Percentiles rank a stretch among this genome's conserved stretches.
phyloP scores from a whole-genome alignment of 2,797 vertebrate species.

The Lepus oiostolus region DNA sequence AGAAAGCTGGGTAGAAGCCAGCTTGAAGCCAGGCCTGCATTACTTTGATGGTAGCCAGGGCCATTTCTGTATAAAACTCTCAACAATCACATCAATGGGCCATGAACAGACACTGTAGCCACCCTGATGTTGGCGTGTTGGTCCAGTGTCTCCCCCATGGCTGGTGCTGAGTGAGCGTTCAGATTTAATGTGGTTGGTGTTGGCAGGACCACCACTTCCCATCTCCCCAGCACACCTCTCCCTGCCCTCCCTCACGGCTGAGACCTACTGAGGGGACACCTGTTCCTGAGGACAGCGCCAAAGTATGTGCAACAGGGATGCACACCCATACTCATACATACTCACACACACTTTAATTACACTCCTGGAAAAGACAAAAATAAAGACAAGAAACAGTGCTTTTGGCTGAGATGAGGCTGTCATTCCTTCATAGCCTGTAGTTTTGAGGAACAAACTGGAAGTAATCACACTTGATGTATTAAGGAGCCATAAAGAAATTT shows the following conservation, averaged over 20 bases:
- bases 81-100: slow-evolving; percentile 68
- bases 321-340: background rate
- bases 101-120: slow-evolving; percentile 57
- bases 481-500: background rate
- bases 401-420: background rate
- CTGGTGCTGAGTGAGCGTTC: slow-evolving; percentile 56
- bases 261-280: slow-evolving; percentile 82
- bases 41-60: background rate
- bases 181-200: slow-evolving; percentile 72
- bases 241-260: slow-evolving; percentile 67
- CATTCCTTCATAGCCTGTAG: background rate
- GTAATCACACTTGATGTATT: background rate
- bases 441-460: slow-evolving; percentile 13
- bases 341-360: background rate
- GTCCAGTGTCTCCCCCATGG: slow-evolving; percentile 55
- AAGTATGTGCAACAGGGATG: background rate
- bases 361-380: slow-evolving; percentile 4
- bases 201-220: slow-evolving; percentile 75
- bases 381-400: background rate
- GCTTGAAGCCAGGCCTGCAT: slow-evolving; percentile 62
- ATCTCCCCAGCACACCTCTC: slow-evolving; percentile 80
- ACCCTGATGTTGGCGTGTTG: slow-evolving; percentile 35
- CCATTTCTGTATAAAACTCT: slow-evolving; percentile 67
- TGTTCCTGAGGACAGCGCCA: slow-evolving; percentile 78
- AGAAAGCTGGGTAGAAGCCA: slow-evolving; percentile 30